Percentiles rank a stretch among this genome's conserved stretches.
These are phyloP conservation scores for Donacobius atricapilla DNA, from an alignment of 2,113 vertebrate species.

Conservation along the genomic window DNA sequence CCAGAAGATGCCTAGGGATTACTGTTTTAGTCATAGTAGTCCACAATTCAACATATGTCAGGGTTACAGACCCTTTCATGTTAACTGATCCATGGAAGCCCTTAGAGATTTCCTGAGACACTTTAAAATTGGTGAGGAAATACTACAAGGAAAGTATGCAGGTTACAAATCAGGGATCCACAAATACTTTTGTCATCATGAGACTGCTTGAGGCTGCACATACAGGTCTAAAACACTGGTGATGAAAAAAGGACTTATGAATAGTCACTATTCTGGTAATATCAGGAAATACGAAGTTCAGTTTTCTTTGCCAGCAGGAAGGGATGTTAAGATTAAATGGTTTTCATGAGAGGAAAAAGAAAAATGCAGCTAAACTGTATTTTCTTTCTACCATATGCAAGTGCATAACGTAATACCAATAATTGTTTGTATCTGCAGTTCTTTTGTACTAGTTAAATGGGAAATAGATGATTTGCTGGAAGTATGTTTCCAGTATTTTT, in stretches of 20 bases:
- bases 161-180: constrained; percentile 42
- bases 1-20: not conserved
- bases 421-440: not conserved
- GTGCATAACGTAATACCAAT: not conserved
- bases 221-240: not conserved
- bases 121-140: constrained; percentile 26
- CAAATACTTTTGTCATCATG: not conserved
- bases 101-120: constrained; percentile 21
- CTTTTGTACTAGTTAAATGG: not conserved
- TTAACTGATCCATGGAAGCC: constrained; percentile 2
- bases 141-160: not conserved
- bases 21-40: not conserved
- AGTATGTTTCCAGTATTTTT: not conserved
- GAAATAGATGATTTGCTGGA: not conserved
- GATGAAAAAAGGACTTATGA: constrained; percentile 34
- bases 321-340: not conserved
- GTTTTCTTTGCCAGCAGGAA: not conserved
- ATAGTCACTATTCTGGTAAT: not conserved
- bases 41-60: not conserved
- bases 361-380: not conserved
- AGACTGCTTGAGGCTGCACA: not conserved
- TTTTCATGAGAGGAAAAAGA: not conserved
- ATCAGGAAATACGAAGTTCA: constrained; percentile 10
- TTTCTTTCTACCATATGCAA: not conserved
- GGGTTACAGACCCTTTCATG: not conserved